phyloP scores from a whole-genome alignment of 2,113 vertebrate genomes.

The Hippocampus mohnikei region DNA sequence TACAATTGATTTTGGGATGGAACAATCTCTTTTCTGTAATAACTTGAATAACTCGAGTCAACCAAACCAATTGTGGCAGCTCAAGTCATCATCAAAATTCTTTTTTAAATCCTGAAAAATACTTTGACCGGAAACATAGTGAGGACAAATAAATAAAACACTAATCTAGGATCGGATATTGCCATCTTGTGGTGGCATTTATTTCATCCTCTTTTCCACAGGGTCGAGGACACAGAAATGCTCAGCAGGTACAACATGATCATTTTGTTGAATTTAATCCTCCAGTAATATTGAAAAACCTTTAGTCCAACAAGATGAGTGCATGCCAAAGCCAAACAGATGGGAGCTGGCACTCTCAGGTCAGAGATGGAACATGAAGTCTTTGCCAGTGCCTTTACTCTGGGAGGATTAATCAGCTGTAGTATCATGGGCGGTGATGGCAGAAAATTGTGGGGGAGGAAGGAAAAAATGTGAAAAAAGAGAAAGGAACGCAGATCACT shows the following conservation, averaged over 20 bases:
- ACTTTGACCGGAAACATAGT: background rate
- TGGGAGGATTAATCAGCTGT: conserved; percentile 51
- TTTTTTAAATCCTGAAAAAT: background rate
- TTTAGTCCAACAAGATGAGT: conserved; percentile 9
- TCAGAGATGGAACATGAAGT: conserved; percentile 30
- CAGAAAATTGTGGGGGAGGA: conserved; percentile 26
- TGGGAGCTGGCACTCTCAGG: conserved; percentile 34
- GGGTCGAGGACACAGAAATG: background rate
- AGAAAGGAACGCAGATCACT: conserved; percentile 38
- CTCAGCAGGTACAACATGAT: background rate
- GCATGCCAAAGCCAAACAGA: conserved; percentile 17
- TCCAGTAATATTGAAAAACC: conserved; percentile 5
- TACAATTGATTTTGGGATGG: background rate
- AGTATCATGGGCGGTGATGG: conserved; percentile 41
- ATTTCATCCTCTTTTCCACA: background rate
- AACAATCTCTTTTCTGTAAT: background rate
- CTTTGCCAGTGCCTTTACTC: conserved; percentile 25
- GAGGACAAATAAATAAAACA: background rate
- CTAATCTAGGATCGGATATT: conserved; percentile 10
- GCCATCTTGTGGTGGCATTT: conserved; percentile 51
- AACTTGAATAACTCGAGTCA: background rate
- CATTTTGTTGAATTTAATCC: background rate
- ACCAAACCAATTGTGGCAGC: background rate
- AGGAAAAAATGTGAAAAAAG: background rate
- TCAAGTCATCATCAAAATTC: background rate